These are phyloP conservation scores for Dermatophagoides farinae DNA, from an alignment of 1,140 invertebrate genomes.

Conservation along the genomic window DNA sequence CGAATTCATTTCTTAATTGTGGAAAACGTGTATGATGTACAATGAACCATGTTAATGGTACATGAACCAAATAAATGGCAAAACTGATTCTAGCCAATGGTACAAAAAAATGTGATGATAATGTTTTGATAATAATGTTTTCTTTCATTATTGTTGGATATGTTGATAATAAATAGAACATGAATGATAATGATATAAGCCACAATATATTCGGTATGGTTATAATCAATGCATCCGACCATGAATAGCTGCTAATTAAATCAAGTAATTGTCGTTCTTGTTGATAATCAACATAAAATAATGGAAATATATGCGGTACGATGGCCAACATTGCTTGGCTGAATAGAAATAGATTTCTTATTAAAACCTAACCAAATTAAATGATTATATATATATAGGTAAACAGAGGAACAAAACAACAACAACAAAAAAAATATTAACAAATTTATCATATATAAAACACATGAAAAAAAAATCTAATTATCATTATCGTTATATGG, in stretches of 20 bases:
- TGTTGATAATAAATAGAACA: not conserved
- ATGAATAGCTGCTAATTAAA: not conserved
- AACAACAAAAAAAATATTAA: too few relatives aligned
- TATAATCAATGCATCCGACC: not conserved
- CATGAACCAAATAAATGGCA: slow-evolving; percentile 1
- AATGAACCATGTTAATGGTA: slow-evolving; percentile 8
- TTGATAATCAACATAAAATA: not conserved
- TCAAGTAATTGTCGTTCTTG: not conserved
- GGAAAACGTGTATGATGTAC: not conserved
- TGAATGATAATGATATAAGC: not conserved
- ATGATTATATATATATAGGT: too few relatives aligned
- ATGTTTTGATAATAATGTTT: not conserved
- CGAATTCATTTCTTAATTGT: not conserved
- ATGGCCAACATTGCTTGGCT: not conserved
- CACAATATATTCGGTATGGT: not conserved
- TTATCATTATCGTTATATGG: not conserved
- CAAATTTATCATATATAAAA: too few relatives aligned
- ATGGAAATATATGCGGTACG: not conserved
- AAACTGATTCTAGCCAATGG: slow-evolving; percentile 1
- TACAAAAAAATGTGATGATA: slow-evolving; percentile 2
- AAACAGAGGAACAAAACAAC: too few relatives aligned
- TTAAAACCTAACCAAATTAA: too few relatives aligned
- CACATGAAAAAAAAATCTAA: too few relatives aligned
- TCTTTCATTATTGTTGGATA: not conserved
- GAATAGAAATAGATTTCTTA: too few relatives aligned